phyloP scores from a whole-genome alignment of 2,888 invertebrate genomes.

The Scelioninae gen. 2 region DNA sequence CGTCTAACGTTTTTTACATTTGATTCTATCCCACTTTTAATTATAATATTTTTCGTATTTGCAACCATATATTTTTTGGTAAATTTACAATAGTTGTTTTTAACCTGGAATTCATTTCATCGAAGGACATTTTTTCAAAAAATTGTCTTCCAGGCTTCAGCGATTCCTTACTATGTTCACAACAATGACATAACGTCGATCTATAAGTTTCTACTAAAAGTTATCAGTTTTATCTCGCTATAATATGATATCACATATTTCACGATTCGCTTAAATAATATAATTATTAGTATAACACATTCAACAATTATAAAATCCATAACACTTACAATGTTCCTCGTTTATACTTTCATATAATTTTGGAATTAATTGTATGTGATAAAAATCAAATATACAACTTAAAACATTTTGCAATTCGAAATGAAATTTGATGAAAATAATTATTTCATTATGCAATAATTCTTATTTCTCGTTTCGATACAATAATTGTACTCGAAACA shows the following conservation, averaged over 20 bases:
- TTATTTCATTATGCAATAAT: too few relatives aligned
- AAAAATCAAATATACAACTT: too few relatives aligned
- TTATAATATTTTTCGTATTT: conserved; percentile 31
- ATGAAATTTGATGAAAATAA: too few relatives aligned
- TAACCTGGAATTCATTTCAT: conserved; percentile 7
- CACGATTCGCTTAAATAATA: conserved; percentile 66
- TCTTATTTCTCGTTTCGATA: too few relatives aligned
- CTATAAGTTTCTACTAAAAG: conserved; percentile 68
- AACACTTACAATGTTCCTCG: conserved; percentile 65
- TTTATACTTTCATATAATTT: conserved; percentile 56
- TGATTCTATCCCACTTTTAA: conserved; percentile 18
- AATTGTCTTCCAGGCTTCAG: conserved; percentile 27
- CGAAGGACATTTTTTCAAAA: conserved; percentile 24
- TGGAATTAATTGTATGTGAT: too few relatives aligned
- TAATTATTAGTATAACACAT: conserved; percentile 68
- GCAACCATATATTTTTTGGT: conserved; percentile 25
- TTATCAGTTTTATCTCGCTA: conserved; percentile 64
- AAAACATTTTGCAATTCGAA: too few relatives aligned
- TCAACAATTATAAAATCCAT: conserved; percentile 69
- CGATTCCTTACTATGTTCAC: conserved; percentile 52
- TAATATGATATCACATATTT: conserved; percentile 69
- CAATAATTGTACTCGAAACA: too few relatives aligned
- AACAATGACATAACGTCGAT: conserved; percentile 63
- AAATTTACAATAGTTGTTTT: conserved; percentile 37
- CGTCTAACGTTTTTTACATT: conserved; percentile 59